Base-by-base conservation (phyloP, 2,888 invertebrate species). In the Agrypnus murinus region DNA sequence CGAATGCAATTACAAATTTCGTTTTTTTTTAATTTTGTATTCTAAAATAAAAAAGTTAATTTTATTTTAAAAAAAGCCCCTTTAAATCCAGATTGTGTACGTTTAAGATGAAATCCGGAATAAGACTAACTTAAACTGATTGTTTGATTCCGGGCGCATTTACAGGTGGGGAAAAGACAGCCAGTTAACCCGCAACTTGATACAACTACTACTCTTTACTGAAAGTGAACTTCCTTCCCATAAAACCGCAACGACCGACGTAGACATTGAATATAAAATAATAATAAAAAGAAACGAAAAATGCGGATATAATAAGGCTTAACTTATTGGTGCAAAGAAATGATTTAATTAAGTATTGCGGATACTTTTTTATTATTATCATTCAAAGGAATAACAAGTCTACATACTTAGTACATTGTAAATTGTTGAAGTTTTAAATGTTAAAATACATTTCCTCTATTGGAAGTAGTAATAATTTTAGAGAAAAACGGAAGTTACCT, bases 31-130 rank as follows among this genome's bases (percentile, higher is more conserved):
- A n/a, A n/a, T n/a, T n/a, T n/a, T n/a, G n/a, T n/a, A n/a, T n/a
- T n/a, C n/a, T n/a, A n/a, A n/a, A n/a, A n/a, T n/a, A n/a, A n/a
- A n/a, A n/a, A n/a, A n/a, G n/a, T n/a, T n/a, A n/a, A n/a, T n/a
- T n/a, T n/a, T n/a, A n/a, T n/a, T n/a, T n/a, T n/a, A n/a, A n/a
- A n/a, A n/a, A 5, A 25, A 25, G 25, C 3, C 5, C 25, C 25
- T 25, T 25, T n/a, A n/a, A 25, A 25, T 25, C 5, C 3, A 25
- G 25, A 5, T 25, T 25, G 65, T 55, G 65, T 25, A 58, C 65
- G 65, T 19, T 58, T 58, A 46, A 65, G 65, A 65, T 65, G 65
- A 65, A 58, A 65, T 65, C 65, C 65, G 46, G 58, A 65, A 58
- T 57, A 19, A 45, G 43, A 65, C 65, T 64, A 65, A 58, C 58